These are phyloP conservation scores for Phaethornis superciliosus DNA, from an alignment of 2,113 vertebrate genomes.

Conservation along the genomic window DNA sequence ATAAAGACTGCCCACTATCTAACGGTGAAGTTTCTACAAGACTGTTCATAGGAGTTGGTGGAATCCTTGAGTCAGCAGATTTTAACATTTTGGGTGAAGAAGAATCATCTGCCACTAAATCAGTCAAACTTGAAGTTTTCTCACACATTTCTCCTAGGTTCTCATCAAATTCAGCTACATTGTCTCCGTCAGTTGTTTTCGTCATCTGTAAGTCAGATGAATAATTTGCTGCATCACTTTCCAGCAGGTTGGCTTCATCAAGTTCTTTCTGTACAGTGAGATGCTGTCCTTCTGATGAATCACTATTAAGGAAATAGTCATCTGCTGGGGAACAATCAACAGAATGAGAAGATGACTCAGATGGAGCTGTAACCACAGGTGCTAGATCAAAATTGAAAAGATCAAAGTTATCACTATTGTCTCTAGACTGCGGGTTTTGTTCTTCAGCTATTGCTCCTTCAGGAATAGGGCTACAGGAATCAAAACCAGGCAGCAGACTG, in stretches of 20 bases:
- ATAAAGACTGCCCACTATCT: slow-evolving; percentile 77
- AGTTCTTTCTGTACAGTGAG: slow-evolving; percentile 62
- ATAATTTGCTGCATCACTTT: slow-evolving; percentile 70
- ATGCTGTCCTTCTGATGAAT: slow-evolving; percentile 74
- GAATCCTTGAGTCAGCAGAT: slow-evolving; percentile 78
- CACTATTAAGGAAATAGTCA: slow-evolving; percentile 78
- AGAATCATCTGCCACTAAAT: slow-evolving; percentile 65
- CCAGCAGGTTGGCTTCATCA: slow-evolving; percentile 40
- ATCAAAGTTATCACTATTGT: slow-evolving; percentile 79
- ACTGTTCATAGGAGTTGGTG: slow-evolving; percentile 90
- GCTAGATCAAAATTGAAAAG: slow-evolving; percentile 86
- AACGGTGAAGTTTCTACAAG: slow-evolving; percentile 86
- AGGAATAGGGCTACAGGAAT: slow-evolving; percentile 81
- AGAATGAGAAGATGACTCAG: slow-evolving; percentile 72
- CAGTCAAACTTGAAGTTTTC: slow-evolving; percentile 58
- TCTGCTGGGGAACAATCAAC: slow-evolving; percentile 78
- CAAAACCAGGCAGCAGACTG: slow-evolving; percentile 83
- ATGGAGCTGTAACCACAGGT: slow-evolving; percentile 72
- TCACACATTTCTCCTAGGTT: slow-evolving; percentile 57
- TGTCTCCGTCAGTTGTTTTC: slow-evolving; percentile 76
- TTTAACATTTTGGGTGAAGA: slow-evolving; percentile 67
- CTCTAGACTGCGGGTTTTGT: slow-evolving; percentile 74
- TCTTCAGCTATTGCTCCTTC: slow-evolving; percentile 83
- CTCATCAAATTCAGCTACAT: slow-evolving; percentile 78
- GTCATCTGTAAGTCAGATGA: slow-evolving; percentile 67